Base-by-base conservation (phyloP, 1,140 invertebrate genomes). In the Cyclargus thomasi region DNA sequence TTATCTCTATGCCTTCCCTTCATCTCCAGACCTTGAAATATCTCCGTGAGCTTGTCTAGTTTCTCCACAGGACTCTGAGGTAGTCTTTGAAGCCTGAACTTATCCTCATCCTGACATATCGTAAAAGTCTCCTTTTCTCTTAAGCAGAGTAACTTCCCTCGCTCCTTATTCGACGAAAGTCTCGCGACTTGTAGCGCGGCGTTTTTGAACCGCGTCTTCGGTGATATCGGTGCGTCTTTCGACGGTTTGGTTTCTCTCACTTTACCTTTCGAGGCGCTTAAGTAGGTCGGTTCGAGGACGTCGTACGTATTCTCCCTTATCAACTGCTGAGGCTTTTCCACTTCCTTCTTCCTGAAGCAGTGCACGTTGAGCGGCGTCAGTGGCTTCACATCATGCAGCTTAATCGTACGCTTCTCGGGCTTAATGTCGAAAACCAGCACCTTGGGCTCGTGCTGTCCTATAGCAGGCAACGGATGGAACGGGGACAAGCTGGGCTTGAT, bases 401-500 rank as follows among this genome's bases (percentile, higher is more conserved):
- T 85, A n/a, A 83, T 59, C 16, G 72, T 68, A n/a, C 63, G 73
- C 18, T 80, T 76, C 35, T 85, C 79, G 1, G 75, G 80, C 57
- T 84, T 74, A 3, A 88, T 67, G 69, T 88, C 80, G 39, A 87
- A 85, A 36, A 87, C 75, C 18, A 88, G 86, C 16, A 86, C 79
- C 84, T 88, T 91, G 20, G 85, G 81, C 70, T 85, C 64, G 53
- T 79, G 86, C 70, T 89, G 83, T 22, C 89, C 86, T 18, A 91
- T 91, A 0, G 88, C 88, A 2, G 90, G 90, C 4, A 91, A 76
- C 1, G 90, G 90, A 55, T 84, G 82, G 74, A 91, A 91, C 7
- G 88, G 89, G 0, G 89, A 88, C 0, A 90, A 69, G 14, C 73
- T 78, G 11, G 86, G 77, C 74, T 90, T 91, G 16, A 87, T 72